These are phyloP conservation scores for Acanthosoma haemorrhoidale DNA, from an alignment of 2,888 invertebrate species.

Conservation along the genomic window DNA sequence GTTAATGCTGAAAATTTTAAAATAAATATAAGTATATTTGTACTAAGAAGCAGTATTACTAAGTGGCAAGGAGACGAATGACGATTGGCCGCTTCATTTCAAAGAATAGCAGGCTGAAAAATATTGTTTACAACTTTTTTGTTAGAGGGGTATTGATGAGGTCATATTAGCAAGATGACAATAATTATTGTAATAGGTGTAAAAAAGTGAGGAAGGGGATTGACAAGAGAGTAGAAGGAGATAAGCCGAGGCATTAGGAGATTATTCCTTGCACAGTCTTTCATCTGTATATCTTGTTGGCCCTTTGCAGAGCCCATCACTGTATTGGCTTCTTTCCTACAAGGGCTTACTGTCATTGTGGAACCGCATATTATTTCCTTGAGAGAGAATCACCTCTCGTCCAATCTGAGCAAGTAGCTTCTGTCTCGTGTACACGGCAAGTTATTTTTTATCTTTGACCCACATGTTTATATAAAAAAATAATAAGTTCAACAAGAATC, in stretches of 20 bases:
- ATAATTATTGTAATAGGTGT: background rate
- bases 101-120: too few relatives aligned
- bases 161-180: background rate
- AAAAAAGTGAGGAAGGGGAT: background rate
- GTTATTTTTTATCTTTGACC: too few relatives aligned
- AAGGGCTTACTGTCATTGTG: background rate
- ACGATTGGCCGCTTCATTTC: too few relatives aligned
- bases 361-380: background rate
- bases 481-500: too few relatives aligned
- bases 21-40: too few relatives aligned
- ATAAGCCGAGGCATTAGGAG: constrained; percentile 1
- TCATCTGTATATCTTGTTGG: background rate
- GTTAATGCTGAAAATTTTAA: too few relatives aligned
- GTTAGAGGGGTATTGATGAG: background rate
- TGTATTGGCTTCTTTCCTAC: background rate
- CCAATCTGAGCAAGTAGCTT: background rate
- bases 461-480: too few relatives aligned
- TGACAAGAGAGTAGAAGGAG: background rate
- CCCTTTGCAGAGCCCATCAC: background rate
- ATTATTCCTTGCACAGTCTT: background rate
- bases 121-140: too few relatives aligned
- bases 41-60: too few relatives aligned
- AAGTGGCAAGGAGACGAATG: too few relatives aligned
- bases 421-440: too few relatives aligned
- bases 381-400: background rate